Conservation (phyloP, 2,797 vertebrate species). For the Scleropages formosus region DNA sequence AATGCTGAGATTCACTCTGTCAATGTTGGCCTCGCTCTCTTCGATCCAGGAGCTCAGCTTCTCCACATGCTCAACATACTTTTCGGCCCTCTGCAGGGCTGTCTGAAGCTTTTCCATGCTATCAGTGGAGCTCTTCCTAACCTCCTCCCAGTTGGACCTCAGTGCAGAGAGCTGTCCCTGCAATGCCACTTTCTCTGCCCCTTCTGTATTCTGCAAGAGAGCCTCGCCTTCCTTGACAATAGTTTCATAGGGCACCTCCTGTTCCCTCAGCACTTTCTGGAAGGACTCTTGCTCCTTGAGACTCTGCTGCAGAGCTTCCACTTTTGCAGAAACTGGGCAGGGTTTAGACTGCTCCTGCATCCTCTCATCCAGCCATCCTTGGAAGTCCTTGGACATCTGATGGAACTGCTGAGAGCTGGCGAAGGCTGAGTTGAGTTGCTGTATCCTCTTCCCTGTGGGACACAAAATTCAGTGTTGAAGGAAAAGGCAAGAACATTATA, state of each 20-base stretch:
- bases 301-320: slow-evolving; percentile 70
- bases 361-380: slow-evolving; percentile 81
- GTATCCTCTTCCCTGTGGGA: slow-evolving; percentile 76
- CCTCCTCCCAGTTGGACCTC: slow-evolving; percentile 81
- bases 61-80: slow-evolving; percentile 79
- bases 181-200: slow-evolving; percentile 81
- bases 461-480: slow-evolving; percentile 28
- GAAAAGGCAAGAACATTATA: not conserved
- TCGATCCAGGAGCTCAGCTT: slow-evolving; percentile 81
- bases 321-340: slow-evolving; percentile 73
- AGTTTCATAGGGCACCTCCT: slow-evolving; percentile 75
- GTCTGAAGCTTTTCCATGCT: slow-evolving; percentile 74
- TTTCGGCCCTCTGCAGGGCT: slow-evolving; percentile 78
- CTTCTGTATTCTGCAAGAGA: slow-evolving; percentile 84
- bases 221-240: slow-evolving; percentile 82
- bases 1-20: slow-evolving; percentile 67
- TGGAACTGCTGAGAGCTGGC: slow-evolving; percentile 92
- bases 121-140: slow-evolving; percentile 76
- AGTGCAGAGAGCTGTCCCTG: slow-evolving; percentile 82
- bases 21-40: slow-evolving; percentile 73
- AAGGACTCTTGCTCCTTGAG: slow-evolving; percentile 78
- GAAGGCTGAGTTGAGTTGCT: slow-evolving; percentile 86
- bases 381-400: slow-evolving; percentile 89
- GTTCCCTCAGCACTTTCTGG: slow-evolving; percentile 64
- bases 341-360: slow-evolving; percentile 74